Evolutionary conservation across 2,797 vertebrate species (phyloP).

Genomic region (Acropternis orthonyx): DNA sequence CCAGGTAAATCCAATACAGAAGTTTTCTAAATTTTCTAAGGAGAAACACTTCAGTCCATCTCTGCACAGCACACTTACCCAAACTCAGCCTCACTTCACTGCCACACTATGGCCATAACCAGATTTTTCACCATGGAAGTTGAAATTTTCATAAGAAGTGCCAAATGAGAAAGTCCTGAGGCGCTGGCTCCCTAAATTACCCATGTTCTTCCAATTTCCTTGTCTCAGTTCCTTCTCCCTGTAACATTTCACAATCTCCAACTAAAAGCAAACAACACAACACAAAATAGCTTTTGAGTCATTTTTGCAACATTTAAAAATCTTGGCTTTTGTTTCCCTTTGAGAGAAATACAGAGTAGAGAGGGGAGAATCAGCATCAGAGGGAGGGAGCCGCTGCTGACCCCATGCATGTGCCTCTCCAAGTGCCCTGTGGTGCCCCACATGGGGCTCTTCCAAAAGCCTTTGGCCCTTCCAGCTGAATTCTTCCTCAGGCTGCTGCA

Average conservation of each 20-base stretch:
- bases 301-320: background rate
- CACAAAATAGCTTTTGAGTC: background rate
- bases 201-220: background rate
- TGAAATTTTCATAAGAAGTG: background rate
- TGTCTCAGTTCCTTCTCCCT: background rate
- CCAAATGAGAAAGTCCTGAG: background rate
- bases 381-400: background rate
- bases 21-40: background rate
- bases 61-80: background rate
- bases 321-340: background rate
- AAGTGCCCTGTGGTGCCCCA: accelerated
- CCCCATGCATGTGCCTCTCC: too few relatives aligned
- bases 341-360: background rate
- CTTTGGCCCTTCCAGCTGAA: background rate
- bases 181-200: background rate
- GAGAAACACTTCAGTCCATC: background rate
- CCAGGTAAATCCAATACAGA: background rate
- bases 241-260: background rate
- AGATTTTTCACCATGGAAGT: background rate
- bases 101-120: background rate
- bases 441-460: background rate
- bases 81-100: background rate
- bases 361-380: background rate
- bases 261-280: background rate
- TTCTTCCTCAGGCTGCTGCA: background rate